These are phyloP conservation scores for Mesorhabditis belari DNA, from an alignment of 2,888 invertebrate species.

Conservation along the genomic window DNA sequence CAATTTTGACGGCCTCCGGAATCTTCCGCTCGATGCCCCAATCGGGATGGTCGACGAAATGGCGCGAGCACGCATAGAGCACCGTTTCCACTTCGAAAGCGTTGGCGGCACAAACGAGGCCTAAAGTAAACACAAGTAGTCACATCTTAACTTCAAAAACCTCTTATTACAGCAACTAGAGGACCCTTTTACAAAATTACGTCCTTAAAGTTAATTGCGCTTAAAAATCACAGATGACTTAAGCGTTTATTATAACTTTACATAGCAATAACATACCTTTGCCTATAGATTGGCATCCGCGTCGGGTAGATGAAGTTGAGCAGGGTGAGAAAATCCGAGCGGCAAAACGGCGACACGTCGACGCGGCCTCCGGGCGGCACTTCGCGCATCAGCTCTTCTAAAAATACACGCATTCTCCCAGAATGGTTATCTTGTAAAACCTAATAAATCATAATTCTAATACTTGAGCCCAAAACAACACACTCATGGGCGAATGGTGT, in stretches of 20 bases:
- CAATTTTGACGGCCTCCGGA: constrained; percentile 9
- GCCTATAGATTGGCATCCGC: constrained; percentile 27
- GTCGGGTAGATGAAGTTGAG: constrained; percentile 20
- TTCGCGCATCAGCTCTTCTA: background rate
- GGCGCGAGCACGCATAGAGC: constrained; percentile 15
- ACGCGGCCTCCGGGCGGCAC: background rate
- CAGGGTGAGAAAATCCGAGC: background rate
- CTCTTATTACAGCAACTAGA: too few relatives aligned
- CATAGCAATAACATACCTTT: constrained; percentile 4
- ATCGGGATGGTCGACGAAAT: constrained; percentile 21
- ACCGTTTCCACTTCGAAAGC: constrained; percentile 19
- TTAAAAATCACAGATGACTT: too few relatives aligned
- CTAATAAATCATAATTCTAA: too few relatives aligned
- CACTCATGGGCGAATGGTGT: constrained; percentile 24
- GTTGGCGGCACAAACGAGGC: constrained; percentile 21
- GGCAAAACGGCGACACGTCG: background rate
- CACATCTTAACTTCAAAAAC: too few relatives aligned
- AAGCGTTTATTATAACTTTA: too few relatives aligned
- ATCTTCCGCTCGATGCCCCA: constrained; percentile 11
- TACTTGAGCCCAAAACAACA: too few relatives aligned
- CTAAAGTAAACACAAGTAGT: too few relatives aligned
- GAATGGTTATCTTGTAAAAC: too few relatives aligned
- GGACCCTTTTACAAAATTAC: too few relatives aligned
- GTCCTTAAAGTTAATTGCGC: too few relatives aligned
- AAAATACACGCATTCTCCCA: too few relatives aligned